A percentile compares a stretch with the other conserved stretches of the same genome.
phyloP scores from a whole-genome alignment of 2,888 invertebrate genomes.

The Hirtodrosophila trivittata region DNA sequence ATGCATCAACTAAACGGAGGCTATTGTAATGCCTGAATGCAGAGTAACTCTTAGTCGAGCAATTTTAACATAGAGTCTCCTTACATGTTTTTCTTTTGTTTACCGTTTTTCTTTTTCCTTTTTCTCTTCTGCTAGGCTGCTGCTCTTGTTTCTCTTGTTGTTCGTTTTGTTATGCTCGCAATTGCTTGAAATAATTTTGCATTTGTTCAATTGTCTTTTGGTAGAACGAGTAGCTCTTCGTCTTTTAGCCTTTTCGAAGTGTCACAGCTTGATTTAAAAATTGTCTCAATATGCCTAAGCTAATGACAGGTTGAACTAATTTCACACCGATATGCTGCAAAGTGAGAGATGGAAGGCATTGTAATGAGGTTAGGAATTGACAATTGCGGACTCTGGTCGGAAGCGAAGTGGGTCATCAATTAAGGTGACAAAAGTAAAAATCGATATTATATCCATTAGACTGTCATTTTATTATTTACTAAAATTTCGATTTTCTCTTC shows the following conservation, averaged over 20 bases:
- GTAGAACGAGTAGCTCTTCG: conserved; percentile 1
- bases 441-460: too few relatives aligned
- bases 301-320: conserved; percentile 30
- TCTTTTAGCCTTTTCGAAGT: conserved; percentile 2
- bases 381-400: too few relatives aligned
- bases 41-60: not conserved
- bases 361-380: not conserved
- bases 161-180: conserved; percentile 10
- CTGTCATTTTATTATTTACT: conserved; percentile 18
- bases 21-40: too few relatives aligned
- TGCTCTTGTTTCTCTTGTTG: conserved; percentile 20
- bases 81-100: not conserved
- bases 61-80: too few relatives aligned
- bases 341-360: too few relatives aligned
- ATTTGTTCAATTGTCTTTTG: conserved; percentile 41
- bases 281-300: conserved; percentile 37
- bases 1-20: too few relatives aligned
- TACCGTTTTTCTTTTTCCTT: not conserved
- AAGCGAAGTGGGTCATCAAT: too few relatives aligned
- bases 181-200: conserved; percentile 46
- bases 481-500: conserved; percentile 25
- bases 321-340: too few relatives aligned
- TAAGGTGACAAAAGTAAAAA: too few relatives aligned
- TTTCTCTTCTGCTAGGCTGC: conserved; percentile 6
- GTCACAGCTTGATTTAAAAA: conserved; percentile 38